Conservation (phyloP, 2,113 vertebrate species). For the Catharus fuscescens region DNA sequence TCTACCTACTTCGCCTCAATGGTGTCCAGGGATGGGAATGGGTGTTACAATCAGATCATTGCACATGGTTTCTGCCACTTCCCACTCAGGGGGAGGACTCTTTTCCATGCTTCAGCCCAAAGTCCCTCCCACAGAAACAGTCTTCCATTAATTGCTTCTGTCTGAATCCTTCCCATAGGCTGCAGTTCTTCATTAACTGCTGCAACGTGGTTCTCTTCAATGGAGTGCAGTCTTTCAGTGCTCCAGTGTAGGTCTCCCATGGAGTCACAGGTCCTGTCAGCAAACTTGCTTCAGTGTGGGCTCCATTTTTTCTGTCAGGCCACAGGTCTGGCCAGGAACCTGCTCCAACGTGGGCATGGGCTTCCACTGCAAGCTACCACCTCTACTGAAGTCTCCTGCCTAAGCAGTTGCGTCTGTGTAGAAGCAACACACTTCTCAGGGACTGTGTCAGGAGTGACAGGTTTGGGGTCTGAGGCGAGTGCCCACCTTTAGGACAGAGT, state of each 20-base stretch:
- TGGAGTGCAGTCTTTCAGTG: background rate
- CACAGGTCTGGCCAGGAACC: background rate
- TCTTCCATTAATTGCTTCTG: too few species aligned
- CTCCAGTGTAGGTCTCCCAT: background rate
- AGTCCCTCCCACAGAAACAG: background rate
- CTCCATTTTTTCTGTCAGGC: background rate
- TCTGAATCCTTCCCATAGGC: background rate
- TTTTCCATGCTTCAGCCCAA: background rate
- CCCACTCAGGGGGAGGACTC: background rate
- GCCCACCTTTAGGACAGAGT: background rate
- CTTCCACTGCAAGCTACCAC: background rate
- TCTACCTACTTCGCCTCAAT: background rate
- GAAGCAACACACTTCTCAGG: background rate
- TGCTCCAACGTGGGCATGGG: background rate
- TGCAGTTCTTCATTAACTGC: background rate
- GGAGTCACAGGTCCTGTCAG: background rate
- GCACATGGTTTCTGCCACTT: background rate
- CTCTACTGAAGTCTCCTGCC: background rate
- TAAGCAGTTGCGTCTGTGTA: background rate
- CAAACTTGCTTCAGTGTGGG: background rate
- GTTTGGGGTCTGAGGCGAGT: background rate
- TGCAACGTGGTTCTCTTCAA: fast-evolving
- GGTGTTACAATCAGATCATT: background rate
- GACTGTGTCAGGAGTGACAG: background rate
- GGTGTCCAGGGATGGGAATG: background rate